Conservation (phyloP, 2,113 vertebrate species). For the Peucedramus taeniatus region DNA sequence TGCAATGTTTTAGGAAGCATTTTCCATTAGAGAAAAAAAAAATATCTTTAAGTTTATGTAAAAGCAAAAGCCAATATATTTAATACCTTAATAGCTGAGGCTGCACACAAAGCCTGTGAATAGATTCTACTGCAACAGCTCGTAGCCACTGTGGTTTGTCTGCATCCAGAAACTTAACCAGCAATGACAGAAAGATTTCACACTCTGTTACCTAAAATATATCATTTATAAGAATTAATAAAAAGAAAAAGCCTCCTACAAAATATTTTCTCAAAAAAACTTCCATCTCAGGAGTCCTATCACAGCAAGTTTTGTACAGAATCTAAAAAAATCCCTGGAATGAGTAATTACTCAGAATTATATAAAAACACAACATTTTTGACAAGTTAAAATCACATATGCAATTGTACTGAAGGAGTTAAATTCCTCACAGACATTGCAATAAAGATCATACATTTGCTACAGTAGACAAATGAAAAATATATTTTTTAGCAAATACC, state of each 20-base stretch:
- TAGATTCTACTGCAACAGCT: slow-evolving; percentile 96
- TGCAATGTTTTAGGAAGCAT: not conserved
- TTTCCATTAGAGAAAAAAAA: not conserved
- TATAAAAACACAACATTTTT: not conserved
- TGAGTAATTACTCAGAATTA: not conserved
- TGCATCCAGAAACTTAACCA: slow-evolving; percentile 98
- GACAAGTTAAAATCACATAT: not conserved
- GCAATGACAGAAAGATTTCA: slow-evolving; percentile 96
- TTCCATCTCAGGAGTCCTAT: not conserved
- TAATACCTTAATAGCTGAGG: slow-evolving; percentile 91
- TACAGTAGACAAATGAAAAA: not conserved
- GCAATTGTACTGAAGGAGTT: not conserved
- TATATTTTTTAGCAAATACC: not conserved
- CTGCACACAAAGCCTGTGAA: slow-evolving; percentile 95
- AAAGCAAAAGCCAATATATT: not conserved
- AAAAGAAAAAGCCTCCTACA: not conserved
- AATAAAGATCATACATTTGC: not conserved
- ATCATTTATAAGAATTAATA: not conserved
- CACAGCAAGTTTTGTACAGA: not conserved
- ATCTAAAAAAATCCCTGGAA: not conserved
- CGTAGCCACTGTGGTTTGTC: slow-evolving; percentile 98
- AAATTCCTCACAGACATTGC: not conserved
- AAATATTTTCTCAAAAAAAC: not conserved
- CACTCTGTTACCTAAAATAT: slow-evolving; percentile 93
- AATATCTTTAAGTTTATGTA: not conserved